Evolutionary conservation across 2,797 vertebrate genomes (phyloP), one percentile per base, ranked within the genome.

Genomic region (Apogon talboti): DNA sequence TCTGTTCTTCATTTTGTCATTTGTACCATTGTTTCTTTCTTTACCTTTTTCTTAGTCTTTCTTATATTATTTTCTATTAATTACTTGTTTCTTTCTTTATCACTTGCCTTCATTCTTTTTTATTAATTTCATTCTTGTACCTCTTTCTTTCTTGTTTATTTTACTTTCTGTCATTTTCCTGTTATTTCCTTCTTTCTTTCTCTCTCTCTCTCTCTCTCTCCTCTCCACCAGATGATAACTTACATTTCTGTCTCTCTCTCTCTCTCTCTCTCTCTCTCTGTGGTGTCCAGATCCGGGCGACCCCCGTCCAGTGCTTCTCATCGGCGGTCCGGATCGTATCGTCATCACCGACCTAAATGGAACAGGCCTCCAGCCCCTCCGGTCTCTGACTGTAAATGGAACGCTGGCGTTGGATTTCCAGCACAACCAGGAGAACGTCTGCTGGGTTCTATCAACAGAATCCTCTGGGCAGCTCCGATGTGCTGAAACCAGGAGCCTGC

Each of bases 381-480:
- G 88, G 76, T 92, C 94, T 14, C 79, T 79, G 53, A 94, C 94
- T 80, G 91, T 89, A 65, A 96, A 96, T 76, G 92, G 95, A 74
- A 92, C 96, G 53, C 80, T 96, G 75, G 91, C 94, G 1, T 44
- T 98, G 87, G 96, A 97, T 90, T 96, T 94, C 84, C 94, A 92
- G 87, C 94, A 95, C 83, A 94, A 82, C 51, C 94, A 96, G 75
- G 95, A 96, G 66, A 92, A 63, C 0, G 81, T 96, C 41, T 99
- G 97, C 85, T 99, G 97, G 98, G 91, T 95, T 40, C 92, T 96
- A 81, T 93, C 95, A 1, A 90, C 88, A 28, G 93, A 94, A 21
- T 92, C 94, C 85, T 92, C 94, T 24, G 94, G 95, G 69, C 94
- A 93, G 54, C 93, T 99, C 30, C 95, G 88, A 83, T 99, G 98